A percentile compares a stretch with the other conserved stretches of the same genome.
Conservation (phyloP, 2,888 invertebrate genomes). For the Leptopilina myrica region DNA sequence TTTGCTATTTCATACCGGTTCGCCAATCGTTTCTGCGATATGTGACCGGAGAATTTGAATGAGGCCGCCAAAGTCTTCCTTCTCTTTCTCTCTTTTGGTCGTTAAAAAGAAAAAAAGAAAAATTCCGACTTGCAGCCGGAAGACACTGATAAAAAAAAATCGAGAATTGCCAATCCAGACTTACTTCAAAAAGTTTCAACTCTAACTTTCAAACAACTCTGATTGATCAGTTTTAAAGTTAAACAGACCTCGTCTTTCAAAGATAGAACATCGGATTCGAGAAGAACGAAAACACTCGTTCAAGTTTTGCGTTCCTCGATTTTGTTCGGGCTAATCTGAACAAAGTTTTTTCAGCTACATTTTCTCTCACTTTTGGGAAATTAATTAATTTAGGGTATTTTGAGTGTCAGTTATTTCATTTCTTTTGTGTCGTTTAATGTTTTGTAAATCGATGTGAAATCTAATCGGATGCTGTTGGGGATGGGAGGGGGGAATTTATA, state of each 20-base stretch:
- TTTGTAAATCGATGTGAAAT: too few relatives aligned
- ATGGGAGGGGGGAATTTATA: too few relatives aligned
- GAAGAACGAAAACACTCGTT: constrained; percentile 25
- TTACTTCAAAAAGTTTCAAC: constrained; percentile 25
- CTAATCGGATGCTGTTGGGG: too few relatives aligned
- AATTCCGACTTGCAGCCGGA: neutral
- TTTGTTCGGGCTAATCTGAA: neutral
- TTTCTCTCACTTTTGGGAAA: neutral
- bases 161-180: neutral
- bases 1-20: constrained; percentile 8
- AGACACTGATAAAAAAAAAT: neutral
- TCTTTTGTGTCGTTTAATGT: too few relatives aligned
- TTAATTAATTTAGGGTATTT: neutral
- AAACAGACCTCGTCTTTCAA: constrained; percentile 33
- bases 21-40: constrained; percentile 29
- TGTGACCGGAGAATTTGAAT: constrained; percentile 31
- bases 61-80: constrained; percentile 12
- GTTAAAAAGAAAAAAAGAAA: constrained; percentile 1
- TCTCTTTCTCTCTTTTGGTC: neutral
- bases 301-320: constrained; percentile 15
- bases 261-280: constrained; percentile 2
- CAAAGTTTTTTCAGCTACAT: neutral
- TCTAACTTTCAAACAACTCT: constrained; percentile 24
- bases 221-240: constrained; percentile 35
- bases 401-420: neutral